Conservation (phyloP, 1,140 invertebrate species). For the Epicauta chinensis region DNA sequence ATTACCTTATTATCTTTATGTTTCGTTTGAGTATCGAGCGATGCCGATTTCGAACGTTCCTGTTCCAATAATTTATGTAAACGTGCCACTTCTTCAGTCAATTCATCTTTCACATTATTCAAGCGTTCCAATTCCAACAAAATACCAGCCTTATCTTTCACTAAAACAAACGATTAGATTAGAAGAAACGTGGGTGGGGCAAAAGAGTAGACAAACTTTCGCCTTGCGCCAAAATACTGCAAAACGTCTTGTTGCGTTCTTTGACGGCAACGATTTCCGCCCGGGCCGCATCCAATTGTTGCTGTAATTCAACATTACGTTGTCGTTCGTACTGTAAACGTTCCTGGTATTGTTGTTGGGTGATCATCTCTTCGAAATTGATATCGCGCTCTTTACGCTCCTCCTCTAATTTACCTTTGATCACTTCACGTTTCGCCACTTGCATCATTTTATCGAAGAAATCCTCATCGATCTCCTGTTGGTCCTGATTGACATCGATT, state of each 20-base stretch:
- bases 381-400: slow-evolving; percentile 42
- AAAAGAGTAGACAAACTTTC: slow-evolving; percentile 80
- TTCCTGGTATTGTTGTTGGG: slow-evolving; percentile 42
- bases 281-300: slow-evolving; percentile 56
- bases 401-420: slow-evolving; percentile 59
- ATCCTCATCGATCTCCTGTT: slow-evolving; percentile 38
- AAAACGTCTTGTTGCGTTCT: slow-evolving; percentile 69
- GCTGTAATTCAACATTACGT: slow-evolving; percentile 54
- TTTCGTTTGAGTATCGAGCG: background rate
- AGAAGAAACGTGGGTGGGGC: slow-evolving; percentile 15
- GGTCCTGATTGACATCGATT: slow-evolving; percentile 4
- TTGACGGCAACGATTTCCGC: slow-evolving; percentile 67
- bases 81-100: slow-evolving; percentile 61
- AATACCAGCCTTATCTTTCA: slow-evolving; percentile 73
- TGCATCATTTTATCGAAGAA: slow-evolving; percentile 64
- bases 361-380: slow-evolving; percentile 37
- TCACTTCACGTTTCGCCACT: slow-evolving; percentile 57
- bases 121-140: slow-evolving; percentile 68
- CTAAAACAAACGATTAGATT: slow-evolving; percentile 42
- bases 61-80: slow-evolving; percentile 70
- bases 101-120: slow-evolving; percentile 62
- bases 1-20: background rate
- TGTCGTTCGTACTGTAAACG: slow-evolving; percentile 60
- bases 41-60: slow-evolving; percentile 60
- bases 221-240: slow-evolving; percentile 67